These are phyloP conservation scores for Bradypodion ventrale DNA, from an alignment of 2,797 vertebrate species.

Conservation along the genomic window DNA sequence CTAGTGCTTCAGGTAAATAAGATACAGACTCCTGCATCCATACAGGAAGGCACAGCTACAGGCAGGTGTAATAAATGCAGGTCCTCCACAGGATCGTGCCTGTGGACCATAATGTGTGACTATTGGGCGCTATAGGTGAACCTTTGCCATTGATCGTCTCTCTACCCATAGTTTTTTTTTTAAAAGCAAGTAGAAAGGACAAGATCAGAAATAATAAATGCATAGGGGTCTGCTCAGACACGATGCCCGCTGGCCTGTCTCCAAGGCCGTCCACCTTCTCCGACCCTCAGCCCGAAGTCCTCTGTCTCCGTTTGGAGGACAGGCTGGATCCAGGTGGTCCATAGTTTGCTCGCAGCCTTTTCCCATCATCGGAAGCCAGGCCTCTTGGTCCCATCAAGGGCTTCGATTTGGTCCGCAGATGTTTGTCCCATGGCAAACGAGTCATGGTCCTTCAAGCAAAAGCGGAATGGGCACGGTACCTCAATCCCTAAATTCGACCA, in stretches of 20 bases:
- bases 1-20: not conserved
- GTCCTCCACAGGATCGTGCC: not conserved
- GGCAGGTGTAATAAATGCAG: not conserved
- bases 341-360: not conserved
- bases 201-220: not conserved
- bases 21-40: not conserved
- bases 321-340: not conserved
- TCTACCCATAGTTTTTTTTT: no score
- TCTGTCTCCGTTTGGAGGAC: not conserved
- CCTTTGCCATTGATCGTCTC: no score
- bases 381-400: not conserved
- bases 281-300: no score
- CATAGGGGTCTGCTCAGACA: not conserved
- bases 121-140: no score
- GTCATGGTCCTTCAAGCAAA: not conserved
- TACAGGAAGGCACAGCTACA: no score
- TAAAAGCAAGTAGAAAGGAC: not conserved
- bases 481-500: no score
- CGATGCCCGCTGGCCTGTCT: not conserved
- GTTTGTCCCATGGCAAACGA: not conserved
- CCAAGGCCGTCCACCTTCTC: not conserved
- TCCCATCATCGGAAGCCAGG: not conserved
- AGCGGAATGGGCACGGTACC: no score
- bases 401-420: not conserved
- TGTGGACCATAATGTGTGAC: no score